Conservation (phyloP, 1,140 invertebrate genomes). For the Chymomyza costata region DNA sequence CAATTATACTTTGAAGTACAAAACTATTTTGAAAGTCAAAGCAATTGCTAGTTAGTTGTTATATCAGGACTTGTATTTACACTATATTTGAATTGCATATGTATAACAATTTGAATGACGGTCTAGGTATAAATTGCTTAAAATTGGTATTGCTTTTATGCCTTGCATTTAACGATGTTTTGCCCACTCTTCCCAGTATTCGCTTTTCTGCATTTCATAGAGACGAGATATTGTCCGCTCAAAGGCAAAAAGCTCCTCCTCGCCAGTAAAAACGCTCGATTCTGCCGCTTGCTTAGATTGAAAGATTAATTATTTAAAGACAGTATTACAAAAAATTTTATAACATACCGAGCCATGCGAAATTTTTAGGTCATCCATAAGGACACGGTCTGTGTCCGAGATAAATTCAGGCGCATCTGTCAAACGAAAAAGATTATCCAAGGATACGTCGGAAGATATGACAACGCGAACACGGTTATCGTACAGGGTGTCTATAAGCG, state of each 20-base stretch:
- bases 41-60: too few species aligned
- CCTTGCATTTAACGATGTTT: conserved; percentile 78
- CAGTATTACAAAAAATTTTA: not conserved
- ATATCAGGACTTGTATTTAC: too few species aligned
- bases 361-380: conserved; percentile 94
- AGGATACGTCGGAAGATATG: conserved; percentile 85
- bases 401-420: conserved; percentile 76
- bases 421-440: conserved; percentile 84
- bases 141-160: too few species aligned
- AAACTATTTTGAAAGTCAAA: too few species aligned
- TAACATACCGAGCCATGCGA: conserved; percentile 57
- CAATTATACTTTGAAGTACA: too few species aligned
- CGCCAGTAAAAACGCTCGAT: conserved; percentile 95
- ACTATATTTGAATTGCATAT: too few species aligned
- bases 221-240: conserved; percentile 94
- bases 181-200: conserved; percentile 92
- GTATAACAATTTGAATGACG: too few species aligned
- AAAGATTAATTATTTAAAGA: not conserved
- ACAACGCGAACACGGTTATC: conserved; percentile 91
- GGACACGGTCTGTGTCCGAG: conserved; percentile 85
- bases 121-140: too few species aligned
- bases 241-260: conserved; percentile 98
- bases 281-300: conserved; percentile 18
- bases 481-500: conserved; percentile 97
- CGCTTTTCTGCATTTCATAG: conserved; percentile 94